phyloP scores from a whole-genome alignment of 2,797 vertebrate genomes.

The Microctenopoma stevenorrisi region DNA sequence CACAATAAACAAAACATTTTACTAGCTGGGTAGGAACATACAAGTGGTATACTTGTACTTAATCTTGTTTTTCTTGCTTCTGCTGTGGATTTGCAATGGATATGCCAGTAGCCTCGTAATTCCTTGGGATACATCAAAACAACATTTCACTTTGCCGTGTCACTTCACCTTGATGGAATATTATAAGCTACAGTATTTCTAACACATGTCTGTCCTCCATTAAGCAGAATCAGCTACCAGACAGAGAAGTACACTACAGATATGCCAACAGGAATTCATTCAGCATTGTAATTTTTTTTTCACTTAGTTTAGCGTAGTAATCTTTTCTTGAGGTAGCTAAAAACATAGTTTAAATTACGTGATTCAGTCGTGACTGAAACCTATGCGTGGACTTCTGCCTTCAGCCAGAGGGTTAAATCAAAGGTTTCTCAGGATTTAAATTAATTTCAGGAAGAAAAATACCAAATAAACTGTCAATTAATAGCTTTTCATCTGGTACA shows the following conservation, averaged over 20 bases:
- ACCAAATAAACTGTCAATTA: no score
- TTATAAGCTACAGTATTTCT: conserved; percentile 2
- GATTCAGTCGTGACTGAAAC: no score
- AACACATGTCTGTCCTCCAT: neutral
- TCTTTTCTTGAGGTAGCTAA: neutral
- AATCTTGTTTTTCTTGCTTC: conserved; percentile 13
- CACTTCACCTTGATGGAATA: conserved; percentile 27
- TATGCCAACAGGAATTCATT: neutral
- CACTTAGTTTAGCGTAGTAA: neutral
- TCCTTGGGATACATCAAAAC: conserved; percentile 15
- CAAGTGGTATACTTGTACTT: conserved; percentile 9
- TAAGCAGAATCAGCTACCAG: conserved; percentile 5
- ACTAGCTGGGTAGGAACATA: conserved; percentile 1
- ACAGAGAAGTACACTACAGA: conserved; percentile 6
- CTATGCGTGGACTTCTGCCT: no score
- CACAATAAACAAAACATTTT: conserved; percentile 28
- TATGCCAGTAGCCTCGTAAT: conserved; percentile 22
- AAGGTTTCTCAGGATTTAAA: no score
- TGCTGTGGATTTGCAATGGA: conserved; percentile 9
- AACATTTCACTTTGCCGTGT: conserved; percentile 3
- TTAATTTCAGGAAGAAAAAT: no score
- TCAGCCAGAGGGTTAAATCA: no score
- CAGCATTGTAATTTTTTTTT: neutral
- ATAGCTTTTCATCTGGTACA: no score
- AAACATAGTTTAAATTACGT: no score